These are phyloP conservation scores for Hylia prasina DNA, from an alignment of 2,113 vertebrate genomes.

Conservation along the genomic window DNA sequence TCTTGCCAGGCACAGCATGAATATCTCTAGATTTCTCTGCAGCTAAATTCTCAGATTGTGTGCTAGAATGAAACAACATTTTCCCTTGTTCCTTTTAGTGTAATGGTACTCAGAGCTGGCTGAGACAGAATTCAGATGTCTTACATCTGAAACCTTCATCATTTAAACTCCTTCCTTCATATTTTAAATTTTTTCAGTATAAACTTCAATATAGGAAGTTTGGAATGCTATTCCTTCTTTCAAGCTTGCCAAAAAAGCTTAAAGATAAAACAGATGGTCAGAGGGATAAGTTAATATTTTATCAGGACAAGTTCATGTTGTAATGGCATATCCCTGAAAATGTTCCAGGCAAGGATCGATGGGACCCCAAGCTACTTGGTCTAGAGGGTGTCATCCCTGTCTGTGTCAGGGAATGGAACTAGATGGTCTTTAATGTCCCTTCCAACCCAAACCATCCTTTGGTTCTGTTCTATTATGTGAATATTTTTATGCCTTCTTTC, in stretches of 20 bases:
- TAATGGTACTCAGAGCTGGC: neutral
- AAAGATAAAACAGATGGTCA: neutral
- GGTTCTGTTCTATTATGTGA: neutral
- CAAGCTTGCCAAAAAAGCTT: neutral
- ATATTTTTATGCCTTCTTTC: neutral
- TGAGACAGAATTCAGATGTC: neutral
- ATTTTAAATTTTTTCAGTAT: neutral
- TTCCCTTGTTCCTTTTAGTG: neutral
- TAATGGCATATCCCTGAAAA: neutral
- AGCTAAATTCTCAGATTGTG: neutral
- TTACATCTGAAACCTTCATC: fast-evolving
- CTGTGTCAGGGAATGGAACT: fast-evolving
- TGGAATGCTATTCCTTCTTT: neutral
- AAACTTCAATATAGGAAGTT: neutral
- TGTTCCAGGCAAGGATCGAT: neutral
- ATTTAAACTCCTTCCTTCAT: neutral
- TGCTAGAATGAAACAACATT: neutral
- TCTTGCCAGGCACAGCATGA: neutral
- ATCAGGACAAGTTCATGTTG: neutral
- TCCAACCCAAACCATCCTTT: neutral
- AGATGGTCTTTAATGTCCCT: neutral
- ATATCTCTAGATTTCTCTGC: neutral
- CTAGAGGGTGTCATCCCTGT: neutral
- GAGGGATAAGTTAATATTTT: neutral
- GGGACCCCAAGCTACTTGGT: neutral